These are phyloP conservation scores for Hylaea fasciaria DNA, from an alignment of 2,888 invertebrate species.

Conservation along the genomic window DNA sequence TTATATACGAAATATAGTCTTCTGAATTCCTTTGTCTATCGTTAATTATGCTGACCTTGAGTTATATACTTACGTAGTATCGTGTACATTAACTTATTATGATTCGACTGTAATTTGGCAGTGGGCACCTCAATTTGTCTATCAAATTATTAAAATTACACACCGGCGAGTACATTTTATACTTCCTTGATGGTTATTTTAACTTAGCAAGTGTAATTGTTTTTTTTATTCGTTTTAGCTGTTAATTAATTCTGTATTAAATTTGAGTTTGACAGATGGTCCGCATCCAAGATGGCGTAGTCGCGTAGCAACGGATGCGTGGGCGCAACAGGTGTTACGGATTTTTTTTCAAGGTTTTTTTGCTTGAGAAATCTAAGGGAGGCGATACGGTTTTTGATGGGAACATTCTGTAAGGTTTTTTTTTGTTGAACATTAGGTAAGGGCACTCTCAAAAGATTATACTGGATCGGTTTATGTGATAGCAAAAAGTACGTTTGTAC, in stretches of 20 bases:
- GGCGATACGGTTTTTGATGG: conserved; percentile 73
- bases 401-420: conserved; percentile 49
- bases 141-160: conserved; percentile 41
- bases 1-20: too few relatives aligned
- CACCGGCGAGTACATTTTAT: conserved; percentile 10
- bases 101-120: conserved; percentile 24
- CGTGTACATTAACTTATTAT: conserved; percentile 20
- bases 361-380: conserved; percentile 53
- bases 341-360: conserved; percentile 59
- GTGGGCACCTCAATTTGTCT: conserved; percentile 25
- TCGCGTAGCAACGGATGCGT: conserved; percentile 72
- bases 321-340: conserved; percentile 77
- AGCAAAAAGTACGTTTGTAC: not conserved
- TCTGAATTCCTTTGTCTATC: conserved; percentile 28
- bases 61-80: conserved; percentile 24
- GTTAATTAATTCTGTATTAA: conserved; percentile 55
- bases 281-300: conserved; percentile 65
- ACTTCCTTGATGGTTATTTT: conserved; percentile 32
- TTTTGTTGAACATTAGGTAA: conserved; percentile 11
- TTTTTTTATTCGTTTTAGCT: conserved; percentile 13
- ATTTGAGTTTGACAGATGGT: conserved; percentile 81
- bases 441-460: not conserved
- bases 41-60: conserved; percentile 34
- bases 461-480: not conserved
- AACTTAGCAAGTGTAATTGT: conserved; percentile 29